Evolutionary conservation across 2,113 vertebrate species (phyloP).

Genomic region (Delphinapterus leucas): DNA sequence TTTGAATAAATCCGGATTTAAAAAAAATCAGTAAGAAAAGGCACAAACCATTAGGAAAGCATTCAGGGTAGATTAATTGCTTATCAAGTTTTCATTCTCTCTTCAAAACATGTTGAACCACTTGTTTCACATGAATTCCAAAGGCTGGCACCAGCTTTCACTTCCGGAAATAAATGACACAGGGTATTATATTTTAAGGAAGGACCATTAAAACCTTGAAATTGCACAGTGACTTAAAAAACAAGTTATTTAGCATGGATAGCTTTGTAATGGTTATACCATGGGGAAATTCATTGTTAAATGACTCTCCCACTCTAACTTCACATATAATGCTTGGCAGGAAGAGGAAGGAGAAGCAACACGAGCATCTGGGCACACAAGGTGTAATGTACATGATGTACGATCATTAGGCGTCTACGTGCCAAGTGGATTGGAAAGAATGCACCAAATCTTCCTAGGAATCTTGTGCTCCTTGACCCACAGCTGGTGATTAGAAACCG

Average conservation of each 20-base stretch:
- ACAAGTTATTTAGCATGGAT: slow-evolving; percentile 61
- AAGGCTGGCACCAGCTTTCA: slow-evolving; percentile 49
- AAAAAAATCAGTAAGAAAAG: slow-evolving; percentile 44
- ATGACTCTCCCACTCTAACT: slow-evolving; percentile 54
- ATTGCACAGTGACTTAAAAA: slow-evolving; percentile 63
- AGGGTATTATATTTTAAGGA: slow-evolving; percentile 66
- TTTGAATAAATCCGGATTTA: slow-evolving; percentile 55
- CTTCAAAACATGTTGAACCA: slow-evolving; percentile 56
- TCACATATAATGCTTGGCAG: background rate
- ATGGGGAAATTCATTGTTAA: slow-evolving; percentile 68
- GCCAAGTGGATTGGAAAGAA: slow-evolving; percentile 28
- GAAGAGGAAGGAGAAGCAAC: slow-evolving; percentile 47
- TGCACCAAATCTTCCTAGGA: slow-evolving; percentile 14
- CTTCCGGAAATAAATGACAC: slow-evolving; percentile 61
- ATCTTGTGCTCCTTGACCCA: background rate
- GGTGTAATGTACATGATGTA: slow-evolving; percentile 41
- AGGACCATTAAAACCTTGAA: slow-evolving; percentile 67
- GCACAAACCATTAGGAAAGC: slow-evolving; percentile 53
- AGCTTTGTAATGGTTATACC: slow-evolving; percentile 55
- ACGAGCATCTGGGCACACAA: background rate
- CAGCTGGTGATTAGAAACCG: background rate
- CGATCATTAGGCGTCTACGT: background rate
- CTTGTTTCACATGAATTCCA: slow-evolving; percentile 57
- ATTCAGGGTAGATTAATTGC: slow-evolving; percentile 61
- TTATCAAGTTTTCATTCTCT: slow-evolving; percentile 62